phyloP scores from a whole-genome alignment of 2,797 vertebrate species.

The Malurus leucopterus region DNA sequence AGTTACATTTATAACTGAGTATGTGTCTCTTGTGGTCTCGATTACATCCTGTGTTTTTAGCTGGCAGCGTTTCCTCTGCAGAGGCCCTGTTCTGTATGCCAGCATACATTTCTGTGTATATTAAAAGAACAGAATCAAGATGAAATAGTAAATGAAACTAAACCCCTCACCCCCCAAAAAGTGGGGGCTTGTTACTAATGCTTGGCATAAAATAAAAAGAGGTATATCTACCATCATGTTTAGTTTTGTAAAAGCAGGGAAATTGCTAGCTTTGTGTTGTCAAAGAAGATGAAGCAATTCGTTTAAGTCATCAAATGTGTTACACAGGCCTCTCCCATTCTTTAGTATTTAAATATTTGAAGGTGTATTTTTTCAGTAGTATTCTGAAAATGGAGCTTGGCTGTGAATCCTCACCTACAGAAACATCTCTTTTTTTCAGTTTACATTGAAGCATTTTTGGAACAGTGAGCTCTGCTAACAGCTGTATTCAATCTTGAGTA shows the following conservation, averaged over 20 bases:
- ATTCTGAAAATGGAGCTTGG: slow-evolving; percentile 6
- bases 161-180: neutral
- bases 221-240: neutral
- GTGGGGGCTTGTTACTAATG: neutral
- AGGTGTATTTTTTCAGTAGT: slow-evolving; percentile 21
- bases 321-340: neutral
- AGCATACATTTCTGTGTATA: slow-evolving; percentile 51
- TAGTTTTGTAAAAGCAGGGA: neutral
- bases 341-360: neutral
- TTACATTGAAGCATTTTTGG: slow-evolving; percentile 61
- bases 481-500: slow-evolving; percentile 73
- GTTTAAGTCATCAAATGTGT: neutral
- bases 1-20: slow-evolving; percentile 66
- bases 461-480: slow-evolving; percentile 62
- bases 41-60: slow-evolving; percentile 77
- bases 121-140: slow-evolving; percentile 49
- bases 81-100: slow-evolving; percentile 66
- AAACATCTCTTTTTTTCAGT: slow-evolving; percentile 49
- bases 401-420: slow-evolving; percentile 50
- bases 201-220: slow-evolving; percentile 9
- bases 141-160: slow-evolving; percentile 43
- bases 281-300: neutral
- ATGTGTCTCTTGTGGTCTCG: slow-evolving; percentile 74
- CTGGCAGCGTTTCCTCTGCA: slow-evolving; percentile 75
- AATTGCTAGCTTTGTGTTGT: neutral